phyloP scores from a whole-genome alignment of 1,140 invertebrate genomes.

The Macrobrachium nipponense region DNA sequence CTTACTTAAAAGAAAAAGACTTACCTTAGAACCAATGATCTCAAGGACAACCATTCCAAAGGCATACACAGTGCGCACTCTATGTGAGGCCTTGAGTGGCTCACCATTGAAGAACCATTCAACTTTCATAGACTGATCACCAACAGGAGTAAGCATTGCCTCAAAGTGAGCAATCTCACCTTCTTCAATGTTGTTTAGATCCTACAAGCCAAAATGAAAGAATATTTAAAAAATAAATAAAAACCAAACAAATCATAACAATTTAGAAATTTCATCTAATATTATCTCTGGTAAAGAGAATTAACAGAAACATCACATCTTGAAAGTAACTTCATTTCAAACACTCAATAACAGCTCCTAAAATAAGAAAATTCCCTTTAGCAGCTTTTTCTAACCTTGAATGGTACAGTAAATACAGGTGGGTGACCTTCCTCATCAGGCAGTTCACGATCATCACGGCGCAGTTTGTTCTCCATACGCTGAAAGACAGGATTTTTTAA shows the following conservation, averaged over 20 bases:
- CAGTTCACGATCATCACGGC: constrained; percentile 73
- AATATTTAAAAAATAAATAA: constrained; percentile 11
- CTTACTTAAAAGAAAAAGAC: background rate
- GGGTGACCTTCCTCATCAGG: constrained; percentile 80
- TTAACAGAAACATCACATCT: too few species aligned
- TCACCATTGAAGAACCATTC: constrained; percentile 98
- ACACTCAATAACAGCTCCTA: too few species aligned
- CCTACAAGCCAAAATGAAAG: constrained; percentile 75
- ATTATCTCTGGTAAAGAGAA: too few species aligned
- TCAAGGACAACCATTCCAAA: constrained; percentile 96
- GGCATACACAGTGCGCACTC: constrained; percentile 90
- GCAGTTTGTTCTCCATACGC: constrained; percentile 82
- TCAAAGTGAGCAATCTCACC: constrained; percentile 95
- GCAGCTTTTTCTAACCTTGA: constrained; percentile 46
- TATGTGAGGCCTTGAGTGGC: constrained; percentile 84
- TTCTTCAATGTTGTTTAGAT: constrained; percentile 78
- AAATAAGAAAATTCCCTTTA: background rate
- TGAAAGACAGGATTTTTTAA: constrained; percentile 9
- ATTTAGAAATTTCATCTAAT: background rate
- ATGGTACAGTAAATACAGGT: constrained; percentile 86
- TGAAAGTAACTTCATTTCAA: too few species aligned
- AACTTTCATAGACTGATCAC: constrained; percentile 95
- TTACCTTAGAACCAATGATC: constrained; percentile 77
- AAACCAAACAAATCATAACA: constrained; percentile 26
- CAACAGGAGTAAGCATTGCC: constrained; percentile 90